Evolutionary conservation across 2,888 invertebrate species (phyloP).

Genomic region (Ennomos quercinarius): DNA sequence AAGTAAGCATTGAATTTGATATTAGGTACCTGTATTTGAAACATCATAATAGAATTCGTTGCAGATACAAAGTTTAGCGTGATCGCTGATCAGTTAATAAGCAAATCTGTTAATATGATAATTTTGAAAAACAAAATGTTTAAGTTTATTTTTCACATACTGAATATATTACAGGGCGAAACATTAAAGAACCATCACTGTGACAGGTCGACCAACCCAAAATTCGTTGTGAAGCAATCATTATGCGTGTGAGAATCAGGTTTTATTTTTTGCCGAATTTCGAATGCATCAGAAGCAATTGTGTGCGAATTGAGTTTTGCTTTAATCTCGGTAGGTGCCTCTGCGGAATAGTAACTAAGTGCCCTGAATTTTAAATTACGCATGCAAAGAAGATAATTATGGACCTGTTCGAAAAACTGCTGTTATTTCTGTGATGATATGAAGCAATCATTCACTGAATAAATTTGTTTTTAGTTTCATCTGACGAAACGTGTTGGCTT

Average conservation of each 20-base stretch:
- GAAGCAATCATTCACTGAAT: too few species aligned
- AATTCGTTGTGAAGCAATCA: slow-evolving; percentile 34
- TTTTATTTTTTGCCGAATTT: slow-evolving; percentile 41
- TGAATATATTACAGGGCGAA: slow-evolving; percentile 4
- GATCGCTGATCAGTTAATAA: neutral
- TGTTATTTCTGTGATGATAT: too few species aligned
- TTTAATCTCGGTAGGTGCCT: slow-evolving; percentile 28
- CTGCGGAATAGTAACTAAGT: slow-evolving; percentile 24
- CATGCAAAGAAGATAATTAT: too few species aligned
- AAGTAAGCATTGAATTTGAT: too few species aligned
- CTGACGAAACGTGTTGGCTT: too few species aligned
- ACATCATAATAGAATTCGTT: too few species aligned
- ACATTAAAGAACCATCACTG: slow-evolving; percentile 21
- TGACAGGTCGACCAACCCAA: slow-evolving; percentile 34
- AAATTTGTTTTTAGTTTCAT: too few species aligned
- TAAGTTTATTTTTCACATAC: neutral
- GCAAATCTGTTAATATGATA: neutral
- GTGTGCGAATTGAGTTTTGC: slow-evolving; percentile 31
- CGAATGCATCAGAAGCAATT: slow-evolving; percentile 30
- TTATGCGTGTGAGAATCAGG: slow-evolving; percentile 39
- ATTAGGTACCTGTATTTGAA: too few species aligned
- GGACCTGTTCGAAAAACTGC: too few species aligned
- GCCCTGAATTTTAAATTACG: slow-evolving; percentile 7
- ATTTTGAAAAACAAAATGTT: too few species aligned
- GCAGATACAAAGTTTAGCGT: too few species aligned